A percentile compares a stretch with the other conserved stretches of the same genome.
These are phyloP conservation scores for Phyllotreta striolata DNA, from an alignment of 2,888 invertebrate genomes.

Conservation along the genomic window DNA sequence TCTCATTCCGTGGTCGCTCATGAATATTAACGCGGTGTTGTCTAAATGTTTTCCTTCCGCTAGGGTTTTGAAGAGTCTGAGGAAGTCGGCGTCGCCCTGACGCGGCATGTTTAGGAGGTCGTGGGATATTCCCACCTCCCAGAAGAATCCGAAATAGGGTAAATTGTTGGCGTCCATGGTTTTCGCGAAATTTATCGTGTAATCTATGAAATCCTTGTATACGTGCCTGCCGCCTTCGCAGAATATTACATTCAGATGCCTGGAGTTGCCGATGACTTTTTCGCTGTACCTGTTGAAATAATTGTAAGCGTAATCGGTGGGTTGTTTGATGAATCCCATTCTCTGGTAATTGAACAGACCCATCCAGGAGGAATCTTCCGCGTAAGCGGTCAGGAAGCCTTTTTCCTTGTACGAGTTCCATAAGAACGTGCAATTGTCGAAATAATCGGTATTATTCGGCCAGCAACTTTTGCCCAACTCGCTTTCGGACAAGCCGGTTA, in stretches of 20 bases:
- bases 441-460: constrained; percentile 60
- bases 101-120: constrained; percentile 73
- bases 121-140: constrained; percentile 82
- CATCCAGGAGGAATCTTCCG: constrained; percentile 77
- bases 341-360: constrained; percentile 81
- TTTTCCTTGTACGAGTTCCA: constrained; percentile 78
- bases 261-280: constrained; percentile 14
- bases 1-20: constrained; percentile 83
- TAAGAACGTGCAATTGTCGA: constrained; percentile 77
- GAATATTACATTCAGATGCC: constrained; percentile 8
- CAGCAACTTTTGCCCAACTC: constrained; percentile 73
- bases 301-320: constrained; percentile 67
- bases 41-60: constrained; percentile 68
- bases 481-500: constrained; percentile 73
- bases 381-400: constrained; percentile 81
- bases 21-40: constrained; percentile 74
- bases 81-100: constrained; percentile 71
- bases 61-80: constrained; percentile 68
- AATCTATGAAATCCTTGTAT: constrained; percentile 20
- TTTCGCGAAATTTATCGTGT: constrained; percentile 17
- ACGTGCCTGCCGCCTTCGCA: constrained; percentile 13
- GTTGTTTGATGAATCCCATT: constrained; percentile 73
- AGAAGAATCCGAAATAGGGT: constrained; percentile 79
- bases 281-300: constrained; percentile 22
- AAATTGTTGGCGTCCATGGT: constrained; percentile 51